A percentile compares a stretch with the other conserved stretches of the same genome.
Evolutionary conservation across 2,797 vertebrate genomes (phyloP).

Genomic region (Chelonia mydas): DNA sequence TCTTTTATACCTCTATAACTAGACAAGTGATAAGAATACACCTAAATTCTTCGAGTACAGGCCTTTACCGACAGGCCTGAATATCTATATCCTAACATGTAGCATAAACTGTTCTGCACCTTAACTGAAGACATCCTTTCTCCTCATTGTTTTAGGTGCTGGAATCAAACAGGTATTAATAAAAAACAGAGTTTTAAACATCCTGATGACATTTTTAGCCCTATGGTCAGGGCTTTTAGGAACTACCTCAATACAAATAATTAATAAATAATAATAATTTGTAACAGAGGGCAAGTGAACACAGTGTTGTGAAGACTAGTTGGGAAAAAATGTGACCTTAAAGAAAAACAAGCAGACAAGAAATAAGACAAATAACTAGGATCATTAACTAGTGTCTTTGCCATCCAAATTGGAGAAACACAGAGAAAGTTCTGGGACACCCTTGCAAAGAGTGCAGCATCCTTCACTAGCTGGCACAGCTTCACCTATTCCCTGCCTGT

Average conservation of each 20-base stretch:
- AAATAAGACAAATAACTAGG: neutral
- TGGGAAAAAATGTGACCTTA: neutral
- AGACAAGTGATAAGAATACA: too few relatives aligned
- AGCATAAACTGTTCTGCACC: neutral
- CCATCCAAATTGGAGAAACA: neutral
- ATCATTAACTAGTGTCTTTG: neutral
- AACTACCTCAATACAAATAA: too few relatives aligned
- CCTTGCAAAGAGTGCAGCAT: neutral
- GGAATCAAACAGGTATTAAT: neutral
- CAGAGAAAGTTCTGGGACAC: neutral
- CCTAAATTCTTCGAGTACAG: too few relatives aligned
- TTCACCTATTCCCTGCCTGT: neutral
- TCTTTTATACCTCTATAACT: too few relatives aligned
- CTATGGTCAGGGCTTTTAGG: neutral
- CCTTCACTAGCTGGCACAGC: neutral
- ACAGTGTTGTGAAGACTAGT: neutral
- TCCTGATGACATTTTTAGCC: neutral
- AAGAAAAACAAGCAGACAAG: neutral
- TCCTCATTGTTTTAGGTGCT: neutral
- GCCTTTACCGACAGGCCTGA: too few relatives aligned
- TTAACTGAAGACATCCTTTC: neutral
- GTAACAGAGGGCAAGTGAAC: neutral
- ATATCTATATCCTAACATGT: too few relatives aligned
- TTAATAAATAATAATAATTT: neutral
- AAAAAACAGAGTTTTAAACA: neutral